These are phyloP conservation scores for Penaeus chinensis DNA, from an alignment of 1,140 invertebrate genomes.

Conservation along the genomic window DNA sequence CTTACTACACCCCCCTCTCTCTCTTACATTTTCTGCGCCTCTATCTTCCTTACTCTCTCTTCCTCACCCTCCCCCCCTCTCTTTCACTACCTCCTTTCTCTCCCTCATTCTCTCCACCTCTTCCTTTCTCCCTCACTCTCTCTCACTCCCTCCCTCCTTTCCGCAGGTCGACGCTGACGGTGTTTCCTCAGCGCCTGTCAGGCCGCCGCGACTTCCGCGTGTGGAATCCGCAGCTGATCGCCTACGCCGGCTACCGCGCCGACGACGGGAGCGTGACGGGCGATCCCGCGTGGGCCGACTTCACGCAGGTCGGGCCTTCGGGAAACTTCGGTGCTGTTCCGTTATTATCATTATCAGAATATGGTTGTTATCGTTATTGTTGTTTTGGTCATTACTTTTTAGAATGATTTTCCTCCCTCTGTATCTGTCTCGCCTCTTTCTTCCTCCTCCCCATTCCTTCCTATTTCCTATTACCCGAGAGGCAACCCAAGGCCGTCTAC, in stretches of 20 bases:
- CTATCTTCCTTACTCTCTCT: no score
- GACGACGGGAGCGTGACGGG: conserved; percentile 82
- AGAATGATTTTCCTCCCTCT: no score
- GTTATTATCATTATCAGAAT: neutral
- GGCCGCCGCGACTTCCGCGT: conserved; percentile 87
- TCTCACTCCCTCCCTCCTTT: neutral
- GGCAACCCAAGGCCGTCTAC: no score
- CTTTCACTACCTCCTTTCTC: neutral
- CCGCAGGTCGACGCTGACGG: conserved; percentile 90
- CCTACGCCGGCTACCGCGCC: conserved; percentile 86
- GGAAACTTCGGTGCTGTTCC: neutral
- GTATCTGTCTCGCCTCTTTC: no score
- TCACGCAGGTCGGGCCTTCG: conserved; percentile 80
- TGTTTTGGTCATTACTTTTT: no score
- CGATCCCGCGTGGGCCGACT: conserved; percentile 85
- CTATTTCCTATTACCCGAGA: no score
- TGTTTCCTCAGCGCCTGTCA: conserved; percentile 90
- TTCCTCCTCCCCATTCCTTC: no score
- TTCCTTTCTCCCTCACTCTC: conserved; percentile 13
- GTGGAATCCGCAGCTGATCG: conserved; percentile 90
- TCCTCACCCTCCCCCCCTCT: neutral
- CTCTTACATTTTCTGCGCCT: no score
- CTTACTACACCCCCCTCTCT: neutral
- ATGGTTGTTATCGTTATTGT: neutral
- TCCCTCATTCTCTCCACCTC: neutral